These are phyloP conservation scores for Eristalis pertinax DNA, from an alignment of 2,888 invertebrate species.

Conservation along the genomic window DNA sequence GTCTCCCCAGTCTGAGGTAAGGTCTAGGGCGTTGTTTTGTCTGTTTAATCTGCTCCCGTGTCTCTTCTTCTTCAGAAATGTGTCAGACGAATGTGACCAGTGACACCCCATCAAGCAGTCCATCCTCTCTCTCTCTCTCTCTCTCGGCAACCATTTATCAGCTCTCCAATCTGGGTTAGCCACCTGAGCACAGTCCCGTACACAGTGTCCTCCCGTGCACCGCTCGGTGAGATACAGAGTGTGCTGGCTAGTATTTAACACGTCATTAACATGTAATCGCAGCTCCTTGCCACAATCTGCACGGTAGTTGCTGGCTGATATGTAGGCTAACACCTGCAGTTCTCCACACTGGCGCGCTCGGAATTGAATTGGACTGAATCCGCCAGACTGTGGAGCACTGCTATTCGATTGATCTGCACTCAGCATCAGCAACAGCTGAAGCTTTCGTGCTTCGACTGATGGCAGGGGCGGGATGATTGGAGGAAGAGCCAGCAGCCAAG, in stretches of 20 bases:
- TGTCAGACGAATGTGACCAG: background rate
- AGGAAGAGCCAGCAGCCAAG: slow-evolving; percentile 5
- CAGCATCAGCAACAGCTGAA: slow-evolving; percentile 25
- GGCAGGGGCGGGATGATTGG: background rate
- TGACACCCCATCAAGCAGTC: background rate
- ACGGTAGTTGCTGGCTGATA: slow-evolving; percentile 7
- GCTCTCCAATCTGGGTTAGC: background rate
- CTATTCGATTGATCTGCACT: slow-evolving; percentile 65
- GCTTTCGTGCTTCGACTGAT: background rate
- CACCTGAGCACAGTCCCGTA: background rate
- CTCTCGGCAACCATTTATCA: background rate
- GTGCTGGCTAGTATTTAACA: slow-evolving; percentile 58
- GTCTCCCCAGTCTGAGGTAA: no score
- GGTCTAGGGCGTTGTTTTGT: no score
- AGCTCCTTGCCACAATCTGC: slow-evolving; percentile 19
- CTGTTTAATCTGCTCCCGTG: no score
- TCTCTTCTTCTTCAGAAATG: no score
- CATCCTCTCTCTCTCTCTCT: background rate
- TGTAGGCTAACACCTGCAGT: slow-evolving; percentile 68
- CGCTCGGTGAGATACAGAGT: slow-evolving; percentile 26
- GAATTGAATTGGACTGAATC: background rate
- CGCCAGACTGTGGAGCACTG: slow-evolving; percentile 12
- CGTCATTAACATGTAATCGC: slow-evolving; percentile 57
- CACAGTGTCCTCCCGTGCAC: background rate
- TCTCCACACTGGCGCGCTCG: slow-evolving; percentile 3